Conservation (phyloP, 1,140 invertebrate genomes). For the Rhagoletis zephyria region DNA sequence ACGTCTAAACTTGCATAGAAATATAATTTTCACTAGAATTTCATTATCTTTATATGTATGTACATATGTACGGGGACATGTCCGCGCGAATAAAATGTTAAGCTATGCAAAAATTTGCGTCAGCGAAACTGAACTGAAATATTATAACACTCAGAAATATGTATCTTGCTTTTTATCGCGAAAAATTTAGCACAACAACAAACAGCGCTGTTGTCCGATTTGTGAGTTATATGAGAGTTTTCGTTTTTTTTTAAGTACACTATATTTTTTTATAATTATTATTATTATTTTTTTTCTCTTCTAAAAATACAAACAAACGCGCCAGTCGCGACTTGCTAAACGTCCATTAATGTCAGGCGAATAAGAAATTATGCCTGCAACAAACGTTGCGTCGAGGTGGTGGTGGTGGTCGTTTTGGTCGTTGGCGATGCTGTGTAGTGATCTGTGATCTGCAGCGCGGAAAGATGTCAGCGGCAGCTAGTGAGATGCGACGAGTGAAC, state of each 20-base stretch:
- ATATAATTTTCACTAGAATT: too few species aligned
- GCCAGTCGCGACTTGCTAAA: conserved; percentile 17
- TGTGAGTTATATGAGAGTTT: background rate
- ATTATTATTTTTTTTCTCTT: background rate
- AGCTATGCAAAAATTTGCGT: background rate
- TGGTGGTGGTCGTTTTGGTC: background rate
- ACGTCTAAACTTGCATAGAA: too few species aligned
- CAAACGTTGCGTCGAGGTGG: background rate
- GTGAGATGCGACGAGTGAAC: background rate
- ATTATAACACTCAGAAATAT: background rate
- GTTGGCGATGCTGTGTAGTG: background rate
- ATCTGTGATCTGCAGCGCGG: background rate
- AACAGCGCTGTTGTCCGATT: background rate
- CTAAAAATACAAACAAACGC: background rate
- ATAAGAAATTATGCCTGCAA: conserved; percentile 33
- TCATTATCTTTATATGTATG: background rate
- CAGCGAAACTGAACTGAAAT: background rate
- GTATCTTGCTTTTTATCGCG: background rate
- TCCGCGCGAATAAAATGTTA: background rate
- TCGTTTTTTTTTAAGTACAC: background rate
- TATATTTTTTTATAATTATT: background rate
- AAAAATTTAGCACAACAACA: background rate
- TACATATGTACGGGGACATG: background rate
- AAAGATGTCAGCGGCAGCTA: background rate
- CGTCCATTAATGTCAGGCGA: conserved; percentile 12